A percentile compares a stretch with the other conserved stretches of the same genome.
phyloP scores from a whole-genome alignment of 2,888 invertebrate species.

The Hypercompe scribonia region DNA sequence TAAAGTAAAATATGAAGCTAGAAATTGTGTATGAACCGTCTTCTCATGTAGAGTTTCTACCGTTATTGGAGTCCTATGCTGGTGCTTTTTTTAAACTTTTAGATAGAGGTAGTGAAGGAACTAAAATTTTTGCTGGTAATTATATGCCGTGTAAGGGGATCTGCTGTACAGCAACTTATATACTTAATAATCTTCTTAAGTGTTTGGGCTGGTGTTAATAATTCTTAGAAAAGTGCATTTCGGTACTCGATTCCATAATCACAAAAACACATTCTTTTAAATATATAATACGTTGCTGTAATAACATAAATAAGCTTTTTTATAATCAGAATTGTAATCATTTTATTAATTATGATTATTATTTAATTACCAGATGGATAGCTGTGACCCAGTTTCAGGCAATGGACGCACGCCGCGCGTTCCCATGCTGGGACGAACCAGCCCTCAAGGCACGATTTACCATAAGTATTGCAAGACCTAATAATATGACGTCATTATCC shows the following conservation, averaged over 20 bases:
- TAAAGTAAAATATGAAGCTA: not conserved
- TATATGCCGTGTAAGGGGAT: not conserved
- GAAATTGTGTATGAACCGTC: not conserved
- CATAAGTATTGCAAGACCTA: constrained; percentile 90
- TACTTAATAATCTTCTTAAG: not conserved
- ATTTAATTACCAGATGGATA: constrained; percentile 88
- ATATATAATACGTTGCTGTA: no score
- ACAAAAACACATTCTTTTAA: no score
- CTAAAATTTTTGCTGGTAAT: not conserved
- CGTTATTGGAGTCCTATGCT: not conserved
- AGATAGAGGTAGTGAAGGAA: not conserved
- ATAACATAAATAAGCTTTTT: no score
- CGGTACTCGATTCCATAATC: not conserved
- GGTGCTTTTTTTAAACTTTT: not conserved
- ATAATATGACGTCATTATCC: constrained; percentile 91
- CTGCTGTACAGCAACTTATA: not conserved
- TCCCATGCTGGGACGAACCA: constrained; percentile 96
- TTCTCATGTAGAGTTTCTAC: not conserved
- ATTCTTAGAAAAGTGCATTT: not conserved
- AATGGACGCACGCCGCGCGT: constrained; percentile 92
- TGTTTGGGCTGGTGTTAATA: not conserved
- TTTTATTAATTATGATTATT: not conserved
- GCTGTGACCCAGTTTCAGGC: constrained; percentile 94
- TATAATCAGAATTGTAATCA: no score
- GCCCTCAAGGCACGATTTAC: constrained; percentile 93